Evolutionary conservation across 2,797 vertebrate species (phyloP).

Genomic region (Chaetophractus vellerosus): DNA sequence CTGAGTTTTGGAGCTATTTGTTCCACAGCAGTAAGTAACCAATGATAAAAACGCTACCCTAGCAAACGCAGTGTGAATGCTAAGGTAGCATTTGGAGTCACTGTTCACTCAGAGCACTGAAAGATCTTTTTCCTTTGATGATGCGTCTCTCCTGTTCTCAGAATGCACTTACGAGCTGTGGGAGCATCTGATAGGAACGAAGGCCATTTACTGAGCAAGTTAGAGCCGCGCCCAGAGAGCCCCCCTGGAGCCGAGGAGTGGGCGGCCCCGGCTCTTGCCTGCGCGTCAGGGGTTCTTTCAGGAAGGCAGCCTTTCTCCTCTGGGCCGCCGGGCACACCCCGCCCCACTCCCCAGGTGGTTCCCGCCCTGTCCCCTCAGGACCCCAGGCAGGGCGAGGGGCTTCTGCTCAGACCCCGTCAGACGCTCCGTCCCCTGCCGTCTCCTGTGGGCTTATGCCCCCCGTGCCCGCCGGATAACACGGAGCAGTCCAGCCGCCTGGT

Average conservation of each 20-base stretch:
- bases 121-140: no score
- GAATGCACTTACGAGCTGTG: neutral
- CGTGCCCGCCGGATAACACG: neutral
- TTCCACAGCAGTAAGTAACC: neutral
- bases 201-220: fast-evolving
- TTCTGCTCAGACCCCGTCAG: no score
- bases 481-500: fast-evolving
- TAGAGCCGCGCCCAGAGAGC: no score
- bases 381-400: no score
- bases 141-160: neutral
- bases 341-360: no score
- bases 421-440: no score
- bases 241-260: no score
- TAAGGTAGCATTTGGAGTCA: neutral
- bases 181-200: neutral
- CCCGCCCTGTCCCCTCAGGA: neutral
- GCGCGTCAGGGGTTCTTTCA: neutral
- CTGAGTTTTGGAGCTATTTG: neutral
- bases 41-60: neutral
- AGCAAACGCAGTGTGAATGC: no score
- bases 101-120: neutral
- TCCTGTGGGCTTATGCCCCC: fast-evolving
- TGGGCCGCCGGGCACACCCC: neutral
- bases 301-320: neutral
- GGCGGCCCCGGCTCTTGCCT: no score